These are phyloP conservation scores for Spodoptera picta DNA, from an alignment of 2,888 invertebrate species.

Conservation along the genomic window DNA sequence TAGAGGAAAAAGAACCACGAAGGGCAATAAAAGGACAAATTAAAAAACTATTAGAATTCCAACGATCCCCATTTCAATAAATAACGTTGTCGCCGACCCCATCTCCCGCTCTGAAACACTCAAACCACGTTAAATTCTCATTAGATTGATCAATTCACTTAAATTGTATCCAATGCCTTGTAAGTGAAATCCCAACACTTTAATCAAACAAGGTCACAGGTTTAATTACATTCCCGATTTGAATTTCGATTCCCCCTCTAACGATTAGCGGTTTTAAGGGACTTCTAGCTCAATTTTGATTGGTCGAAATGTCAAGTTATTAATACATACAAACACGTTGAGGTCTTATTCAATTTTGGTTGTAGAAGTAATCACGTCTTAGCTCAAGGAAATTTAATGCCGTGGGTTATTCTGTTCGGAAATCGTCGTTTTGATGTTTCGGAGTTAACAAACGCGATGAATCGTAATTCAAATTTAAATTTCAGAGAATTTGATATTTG, in stretches of 20 bases:
- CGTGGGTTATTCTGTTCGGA: slow-evolving; percentile 17
- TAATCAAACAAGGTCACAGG: slow-evolving; percentile 55
- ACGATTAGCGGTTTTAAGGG: slow-evolving; percentile 26
- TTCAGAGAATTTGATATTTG: slow-evolving; percentile 9
- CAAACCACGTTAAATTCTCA: slow-evolving; percentile 58
- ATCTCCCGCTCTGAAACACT: slow-evolving; percentile 16
- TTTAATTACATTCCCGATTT: slow-evolving; percentile 58
- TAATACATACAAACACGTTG: slow-evolving; percentile 21
- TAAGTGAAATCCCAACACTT: slow-evolving; percentile 60
- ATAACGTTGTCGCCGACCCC: slow-evolving; percentile 39
- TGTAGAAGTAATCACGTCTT: slow-evolving; percentile 44
- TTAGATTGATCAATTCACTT: slow-evolving; percentile 61
- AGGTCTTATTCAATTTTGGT: slow-evolving; percentile 6
- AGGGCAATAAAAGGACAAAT: slow-evolving; percentile 36
- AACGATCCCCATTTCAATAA: slow-evolving; percentile 39
- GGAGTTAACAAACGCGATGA: slow-evolving; percentile 41
- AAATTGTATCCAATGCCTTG: slow-evolving; percentile 53
- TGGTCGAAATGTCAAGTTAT: slow-evolving; percentile 28
- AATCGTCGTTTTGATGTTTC: slow-evolving; percentile 38
- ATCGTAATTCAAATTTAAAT: slow-evolving; percentile 42
- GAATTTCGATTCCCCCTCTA: slow-evolving; percentile 33
- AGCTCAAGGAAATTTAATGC: slow-evolving; percentile 43
- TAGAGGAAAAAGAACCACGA: neutral
- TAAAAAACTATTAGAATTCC: slow-evolving; percentile 43
- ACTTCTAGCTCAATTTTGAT: slow-evolving; percentile 23